Evolutionary conservation across 1,140 invertebrate genomes (phyloP).

Genomic region (Drosophila kepulauana): DNA sequence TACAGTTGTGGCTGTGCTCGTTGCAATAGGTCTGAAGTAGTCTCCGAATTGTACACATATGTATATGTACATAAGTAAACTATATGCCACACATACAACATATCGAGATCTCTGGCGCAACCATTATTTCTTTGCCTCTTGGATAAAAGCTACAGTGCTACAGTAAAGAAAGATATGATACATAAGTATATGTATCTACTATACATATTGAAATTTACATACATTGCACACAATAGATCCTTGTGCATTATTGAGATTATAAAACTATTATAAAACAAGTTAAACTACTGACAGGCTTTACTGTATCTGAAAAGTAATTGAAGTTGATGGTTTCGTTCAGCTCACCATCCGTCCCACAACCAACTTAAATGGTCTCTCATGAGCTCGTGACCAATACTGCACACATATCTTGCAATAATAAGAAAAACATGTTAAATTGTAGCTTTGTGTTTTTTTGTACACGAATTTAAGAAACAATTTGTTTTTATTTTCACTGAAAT

Average conservation of each 20-base stretch:
- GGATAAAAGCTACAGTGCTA: conserved; percentile 14
- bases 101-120: conserved; percentile 39
- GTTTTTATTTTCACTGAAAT: conserved; percentile 83
- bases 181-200: not conserved
- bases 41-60: conserved; percentile 1
- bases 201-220: too few relatives aligned
- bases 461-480: conserved; percentile 84
- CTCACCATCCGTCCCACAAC: not conserved
- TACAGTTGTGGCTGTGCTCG: conserved; percentile 20
- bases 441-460: conserved; percentile 76
- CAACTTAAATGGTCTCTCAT: not conserved
- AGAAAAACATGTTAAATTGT: conserved; percentile 40
- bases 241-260: too few relatives aligned
- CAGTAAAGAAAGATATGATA: not conserved
- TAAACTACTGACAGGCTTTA: not conserved
- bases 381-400: not conserved
- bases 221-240: too few relatives aligned
- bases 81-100: conserved; percentile 16
- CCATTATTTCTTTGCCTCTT: conserved; percentile 29
- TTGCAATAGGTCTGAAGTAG: conserved; percentile 34
- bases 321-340: not conserved
- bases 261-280: not conserved
- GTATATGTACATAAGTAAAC: conserved; percentile 12
- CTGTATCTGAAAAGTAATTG: conserved; percentile 15
- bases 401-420: not conserved